Conservation (phyloP, 2,113 vertebrate genomes). For the Ibidorhyncha struthersii region DNA sequence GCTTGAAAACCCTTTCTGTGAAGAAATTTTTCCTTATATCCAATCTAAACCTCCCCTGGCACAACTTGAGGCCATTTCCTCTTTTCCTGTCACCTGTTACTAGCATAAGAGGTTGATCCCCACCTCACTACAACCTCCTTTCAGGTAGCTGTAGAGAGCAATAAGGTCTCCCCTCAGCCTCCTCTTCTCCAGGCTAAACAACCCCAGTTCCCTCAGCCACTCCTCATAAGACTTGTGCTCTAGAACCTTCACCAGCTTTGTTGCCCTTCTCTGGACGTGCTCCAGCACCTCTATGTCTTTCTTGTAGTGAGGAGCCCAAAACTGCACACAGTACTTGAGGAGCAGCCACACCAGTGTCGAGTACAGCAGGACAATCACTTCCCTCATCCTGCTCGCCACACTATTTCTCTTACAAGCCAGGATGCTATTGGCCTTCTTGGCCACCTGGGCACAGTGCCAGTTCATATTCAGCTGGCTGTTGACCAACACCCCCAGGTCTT, state of each 20-base stretch:
- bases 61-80: neutral
- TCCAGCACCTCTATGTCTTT: neutral
- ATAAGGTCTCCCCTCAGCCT: neutral
- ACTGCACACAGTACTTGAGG: neutral
- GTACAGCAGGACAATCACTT: neutral
- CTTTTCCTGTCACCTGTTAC: neutral
- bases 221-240: neutral
- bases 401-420: neutral
- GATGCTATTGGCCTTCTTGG: neutral
- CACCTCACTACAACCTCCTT: neutral
- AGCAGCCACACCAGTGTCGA: neutral
- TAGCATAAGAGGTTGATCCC: neutral
- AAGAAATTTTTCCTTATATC: neutral
- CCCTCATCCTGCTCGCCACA: neutral
- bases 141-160: neutral
- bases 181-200: neutral
- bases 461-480: neutral
- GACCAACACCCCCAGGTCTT: neutral
- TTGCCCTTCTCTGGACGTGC: neutral
- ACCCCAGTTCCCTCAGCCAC: neutral
- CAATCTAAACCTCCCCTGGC: neutral
- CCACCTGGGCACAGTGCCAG: neutral
- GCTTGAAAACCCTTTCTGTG: neutral
- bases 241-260: neutral
- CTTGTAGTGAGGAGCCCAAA: neutral